Evolutionary conservation across 2,113 vertebrate genomes (phyloP).

Genomic region (Chinchilla lanigera): DNA sequence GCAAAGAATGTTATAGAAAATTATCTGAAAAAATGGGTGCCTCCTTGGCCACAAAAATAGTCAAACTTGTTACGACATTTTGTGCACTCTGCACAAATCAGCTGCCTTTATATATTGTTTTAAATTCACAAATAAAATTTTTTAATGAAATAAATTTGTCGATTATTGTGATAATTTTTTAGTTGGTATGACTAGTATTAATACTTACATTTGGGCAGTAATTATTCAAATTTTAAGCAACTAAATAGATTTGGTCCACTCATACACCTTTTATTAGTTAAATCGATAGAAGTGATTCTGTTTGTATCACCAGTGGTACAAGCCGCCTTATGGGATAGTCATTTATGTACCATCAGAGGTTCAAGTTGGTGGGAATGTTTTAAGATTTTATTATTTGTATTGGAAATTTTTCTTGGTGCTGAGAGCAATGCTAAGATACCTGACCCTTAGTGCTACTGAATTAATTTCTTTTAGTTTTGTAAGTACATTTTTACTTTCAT

Average conservation of each 20-base stretch:
- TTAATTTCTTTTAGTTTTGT: constrained; percentile 79
- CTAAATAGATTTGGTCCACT: neutral
- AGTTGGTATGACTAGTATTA: neutral
- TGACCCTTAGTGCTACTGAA: constrained; percentile 61
- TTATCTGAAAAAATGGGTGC: neutral
- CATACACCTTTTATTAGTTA: neutral
- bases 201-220: neutral
- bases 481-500: constrained; percentile 79
- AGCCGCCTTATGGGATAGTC: neutral
- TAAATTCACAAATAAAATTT: neutral
- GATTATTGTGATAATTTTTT: neutral
- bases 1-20: neutral
- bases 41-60: neutral
- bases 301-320: neutral
- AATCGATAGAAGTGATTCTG: neutral
- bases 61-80: neutral
- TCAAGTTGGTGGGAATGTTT: neutral
- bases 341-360: neutral
- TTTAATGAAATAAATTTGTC: neutral
- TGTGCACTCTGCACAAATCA: neutral
- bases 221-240: neutral
- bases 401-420: constrained; percentile 83
- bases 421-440: constrained; percentile 83
- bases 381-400: constrained; percentile 76
- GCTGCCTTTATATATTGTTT: neutral